A percentile compares a stretch with the other conserved stretches of the same genome.
These are phyloP conservation scores for Ectemnius cavifrons DNA, from an alignment of 2,888 invertebrate species.

Conservation along the genomic window DNA sequence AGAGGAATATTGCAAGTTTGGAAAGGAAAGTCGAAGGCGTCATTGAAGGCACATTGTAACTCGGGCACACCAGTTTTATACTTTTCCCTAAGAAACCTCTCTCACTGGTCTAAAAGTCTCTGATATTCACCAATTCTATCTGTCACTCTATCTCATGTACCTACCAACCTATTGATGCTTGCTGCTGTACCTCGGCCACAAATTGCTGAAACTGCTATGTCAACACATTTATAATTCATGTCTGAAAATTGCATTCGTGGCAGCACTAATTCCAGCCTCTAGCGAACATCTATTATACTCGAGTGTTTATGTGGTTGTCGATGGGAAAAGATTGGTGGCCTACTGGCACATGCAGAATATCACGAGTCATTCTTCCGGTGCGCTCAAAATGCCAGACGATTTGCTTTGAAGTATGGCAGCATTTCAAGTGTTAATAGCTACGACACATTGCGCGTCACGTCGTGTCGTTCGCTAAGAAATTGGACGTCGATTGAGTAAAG, in stretches of 20 bases:
- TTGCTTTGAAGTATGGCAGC: slow-evolving; percentile 69
- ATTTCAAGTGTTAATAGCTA: slow-evolving; percentile 45
- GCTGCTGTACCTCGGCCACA: slow-evolving; percentile 77
- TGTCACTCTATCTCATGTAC: slow-evolving; percentile 68
- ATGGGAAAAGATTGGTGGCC: slow-evolving; percentile 38
- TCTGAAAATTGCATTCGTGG: slow-evolving; percentile 70
- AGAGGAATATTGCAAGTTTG: slow-evolving; percentile 35
- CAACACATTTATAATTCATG: slow-evolving; percentile 69
- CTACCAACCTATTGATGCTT: slow-evolving; percentile 76
- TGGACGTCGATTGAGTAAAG: not conserved
- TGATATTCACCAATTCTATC: slow-evolving; percentile 61
- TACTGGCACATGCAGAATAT: slow-evolving; percentile 38
- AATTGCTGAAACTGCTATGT: slow-evolving; percentile 75
- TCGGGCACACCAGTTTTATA: not conserved
- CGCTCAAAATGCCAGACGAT: slow-evolving; percentile 15
- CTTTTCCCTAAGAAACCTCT: slow-evolving; percentile 34
- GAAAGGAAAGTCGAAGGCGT: not conserved
- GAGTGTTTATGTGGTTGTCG: slow-evolving; percentile 31
- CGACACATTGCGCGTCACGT: not conserved
- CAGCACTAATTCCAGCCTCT: slow-evolving; percentile 64
- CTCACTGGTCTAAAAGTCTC: slow-evolving; percentile 58
- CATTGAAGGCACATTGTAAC: not conserved
- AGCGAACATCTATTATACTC: slow-evolving; percentile 41
- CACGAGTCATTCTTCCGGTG: slow-evolving; percentile 30
- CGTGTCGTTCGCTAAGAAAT: not conserved